Base-by-base conservation (phyloP, 2,113 vertebrate genomes). In the Laterallus jamaicensis region DNA sequence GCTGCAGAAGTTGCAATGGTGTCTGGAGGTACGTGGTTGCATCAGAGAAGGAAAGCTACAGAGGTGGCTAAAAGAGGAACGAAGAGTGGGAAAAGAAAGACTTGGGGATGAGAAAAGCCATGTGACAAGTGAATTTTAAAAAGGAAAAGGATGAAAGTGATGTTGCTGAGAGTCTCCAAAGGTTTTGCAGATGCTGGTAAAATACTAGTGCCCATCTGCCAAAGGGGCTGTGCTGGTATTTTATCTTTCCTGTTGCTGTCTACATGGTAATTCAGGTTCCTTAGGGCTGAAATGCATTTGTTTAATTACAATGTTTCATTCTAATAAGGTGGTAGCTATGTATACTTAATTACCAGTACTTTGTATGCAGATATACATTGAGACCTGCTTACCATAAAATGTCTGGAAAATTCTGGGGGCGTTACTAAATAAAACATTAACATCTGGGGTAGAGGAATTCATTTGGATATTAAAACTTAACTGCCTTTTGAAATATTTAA, bases 81-180 rank as follows among this genome's bases (percentile, higher is more conserved):
- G 22, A 11, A 3, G 18, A 44, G 16, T n/a, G 29, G 49, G 12
- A 17, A 68, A 69, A 52, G 19, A 40, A 42, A 56, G 10, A 15
- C 22, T n/a, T 20, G 8, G 3, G 25, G 21, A 56, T 71, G 69
- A 49, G 74, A 67, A 69, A 62, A 73, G 10, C 39, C 16, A 4
- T 0, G 0, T 2, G 28, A 8, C 31, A 50, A 32, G 12, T 8
- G n/a, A 35, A 77, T 64, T 3, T 17, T 24, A 73, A 74, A 55
- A 24, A 47, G 22, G 26, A 42, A 35, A 17, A 35, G 15, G 15
- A 25, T 59, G 25, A 74, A 86, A 83, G 5, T 2, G 9, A 11
- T 15, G 4, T 12, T 80, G 18, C n/a, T 21, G 24, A 47, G 6
- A 74, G 18, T 31, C 56, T 82, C 52, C 70, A 50, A 52, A 85